phyloP scores from a whole-genome alignment of 2,888 invertebrate genomes.

The Folsomia candida region DNA sequence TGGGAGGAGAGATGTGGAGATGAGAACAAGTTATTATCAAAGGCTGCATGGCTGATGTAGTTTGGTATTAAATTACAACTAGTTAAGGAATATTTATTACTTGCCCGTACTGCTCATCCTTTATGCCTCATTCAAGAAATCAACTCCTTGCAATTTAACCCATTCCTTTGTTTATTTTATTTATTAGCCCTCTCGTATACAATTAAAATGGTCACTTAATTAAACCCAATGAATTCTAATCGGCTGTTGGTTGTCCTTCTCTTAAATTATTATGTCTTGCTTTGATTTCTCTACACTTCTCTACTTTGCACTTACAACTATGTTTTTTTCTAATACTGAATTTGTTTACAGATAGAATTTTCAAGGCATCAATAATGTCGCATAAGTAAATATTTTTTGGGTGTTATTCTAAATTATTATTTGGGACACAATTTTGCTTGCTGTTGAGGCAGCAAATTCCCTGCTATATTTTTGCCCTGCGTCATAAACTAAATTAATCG shows the following conservation, averaged over 20 bases:
- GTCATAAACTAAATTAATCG: no score
- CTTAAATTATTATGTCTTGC: slow-evolving; percentile 3
- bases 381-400: no score
- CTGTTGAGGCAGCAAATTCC: no score
- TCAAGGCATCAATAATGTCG: no score
- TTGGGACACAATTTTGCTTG: no score
- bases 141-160: slow-evolving; percentile 2
- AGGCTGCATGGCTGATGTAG: slow-evolving; percentile 14
- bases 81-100: slow-evolving; percentile 42
- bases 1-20: neutral
- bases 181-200: slow-evolving; percentile 13
- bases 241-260: neutral
- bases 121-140: slow-evolving; percentile 5
- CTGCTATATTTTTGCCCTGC: no score
- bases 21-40: slow-evolving; percentile 11
- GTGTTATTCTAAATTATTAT: no score
- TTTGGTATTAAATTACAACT: slow-evolving; percentile 36
- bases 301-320: neutral
- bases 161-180: slow-evolving; percentile 14
- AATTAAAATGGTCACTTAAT: slow-evolving; percentile 34
- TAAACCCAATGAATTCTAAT: slow-evolving; percentile 26
- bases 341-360: no score
- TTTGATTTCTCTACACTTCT: neutral
- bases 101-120: slow-evolving; percentile 10
- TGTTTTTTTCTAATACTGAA: no score